Conservation (phyloP, 2,888 invertebrate genomes). For the Diarsia mendica region DNA sequence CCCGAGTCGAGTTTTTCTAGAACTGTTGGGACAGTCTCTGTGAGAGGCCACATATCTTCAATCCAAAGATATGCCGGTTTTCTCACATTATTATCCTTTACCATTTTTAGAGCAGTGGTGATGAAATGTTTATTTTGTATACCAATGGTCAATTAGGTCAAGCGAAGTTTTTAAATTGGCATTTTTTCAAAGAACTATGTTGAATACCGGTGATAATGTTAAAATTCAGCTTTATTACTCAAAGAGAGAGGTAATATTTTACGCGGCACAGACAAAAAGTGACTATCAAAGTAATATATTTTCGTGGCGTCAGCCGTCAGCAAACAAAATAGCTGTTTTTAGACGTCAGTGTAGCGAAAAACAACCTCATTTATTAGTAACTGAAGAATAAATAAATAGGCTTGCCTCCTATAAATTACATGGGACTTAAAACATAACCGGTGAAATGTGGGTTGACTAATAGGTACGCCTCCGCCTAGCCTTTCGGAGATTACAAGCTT, state of each 20-base stretch:
- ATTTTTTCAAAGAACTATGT: background rate
- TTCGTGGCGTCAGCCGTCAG: conserved; percentile 11
- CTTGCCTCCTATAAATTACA: background rate
- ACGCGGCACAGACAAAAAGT: conserved; percentile 35
- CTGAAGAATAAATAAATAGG: background rate
- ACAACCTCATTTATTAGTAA: conserved; percentile 22
- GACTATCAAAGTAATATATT: conserved; percentile 26
- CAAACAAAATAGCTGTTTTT: conserved; percentile 7
- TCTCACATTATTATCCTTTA: background rate
- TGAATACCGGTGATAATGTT: background rate
- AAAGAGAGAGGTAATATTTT: conserved; percentile 38
- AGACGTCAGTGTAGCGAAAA: conserved; percentile 2
- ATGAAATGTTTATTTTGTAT: background rate
- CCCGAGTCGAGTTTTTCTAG: too few relatives aligned
- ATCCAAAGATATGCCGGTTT: background rate
- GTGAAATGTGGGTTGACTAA: background rate
- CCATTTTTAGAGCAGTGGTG: background rate
- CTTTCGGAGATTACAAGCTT: background rate
- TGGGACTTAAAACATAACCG: background rate
- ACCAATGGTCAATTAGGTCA: background rate
- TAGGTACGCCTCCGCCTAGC: background rate
- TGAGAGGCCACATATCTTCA: background rate
- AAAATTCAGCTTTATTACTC: background rate
- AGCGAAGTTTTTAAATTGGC: background rate
- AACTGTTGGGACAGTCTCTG: background rate